Percentiles rank a stretch among this genome's conserved stretches.
These are phyloP conservation scores for Tinea trinotella DNA, from an alignment of 2,888 invertebrate genomes.

Conservation along the genomic window DNA sequence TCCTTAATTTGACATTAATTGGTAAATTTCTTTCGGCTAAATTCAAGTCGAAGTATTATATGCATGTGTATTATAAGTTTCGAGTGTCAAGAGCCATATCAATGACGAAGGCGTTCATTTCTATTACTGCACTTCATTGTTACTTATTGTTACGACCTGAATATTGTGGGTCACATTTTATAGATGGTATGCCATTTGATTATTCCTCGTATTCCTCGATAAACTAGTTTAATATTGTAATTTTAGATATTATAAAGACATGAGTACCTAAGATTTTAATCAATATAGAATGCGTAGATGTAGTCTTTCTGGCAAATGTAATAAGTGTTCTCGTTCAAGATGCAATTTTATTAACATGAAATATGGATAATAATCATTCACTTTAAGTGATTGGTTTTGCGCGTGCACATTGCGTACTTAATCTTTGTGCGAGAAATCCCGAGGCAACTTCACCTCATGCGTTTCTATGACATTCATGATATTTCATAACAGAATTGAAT, in stretches of 20 bases:
- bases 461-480: slow-evolving; percentile 9
- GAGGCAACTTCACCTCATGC: slow-evolving; percentile 6
- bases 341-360: slow-evolving; percentile 24
- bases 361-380: slow-evolving; percentile 24
- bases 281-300: neutral
- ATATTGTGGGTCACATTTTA: slow-evolving; percentile 5
- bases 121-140: slow-evolving; percentile 12
- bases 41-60: neutral
- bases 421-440: slow-evolving; percentile 4
- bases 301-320: neutral
- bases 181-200: neutral
- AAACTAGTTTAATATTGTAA: neutral
- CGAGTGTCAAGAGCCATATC: neutral
- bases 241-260: neutral
- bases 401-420: slow-evolving; percentile 19
- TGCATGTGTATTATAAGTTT: neutral
- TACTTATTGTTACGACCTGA: slow-evolving; percentile 13
- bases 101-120: neutral
- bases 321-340: neutral
- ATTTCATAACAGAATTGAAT: slow-evolving; percentile 2
- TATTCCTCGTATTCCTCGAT: neutral
- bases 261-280: neutral
- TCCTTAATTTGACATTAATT: slow-evolving; percentile 15
- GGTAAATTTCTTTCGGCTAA: neutral
- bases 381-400: slow-evolving; percentile 25